Evolutionary conservation across 2,888 invertebrate genomes (phyloP).

Genomic region (Papilio protenor): DNA sequence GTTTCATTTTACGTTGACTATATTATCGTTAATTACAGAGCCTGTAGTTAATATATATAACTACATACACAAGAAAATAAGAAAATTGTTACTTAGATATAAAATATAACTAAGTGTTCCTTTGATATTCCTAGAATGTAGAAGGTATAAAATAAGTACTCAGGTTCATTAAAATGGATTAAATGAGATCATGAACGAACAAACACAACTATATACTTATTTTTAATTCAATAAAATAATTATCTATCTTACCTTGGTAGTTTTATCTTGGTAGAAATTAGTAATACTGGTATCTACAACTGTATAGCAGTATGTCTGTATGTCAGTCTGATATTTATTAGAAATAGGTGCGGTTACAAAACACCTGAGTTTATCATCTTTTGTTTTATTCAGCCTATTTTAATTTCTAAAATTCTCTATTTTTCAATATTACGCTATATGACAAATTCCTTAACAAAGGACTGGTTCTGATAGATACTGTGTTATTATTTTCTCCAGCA

Average conservation of each 20-base stretch:
- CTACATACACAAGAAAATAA: neutral
- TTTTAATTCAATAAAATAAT: neutral
- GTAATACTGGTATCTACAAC: slow-evolving; percentile 19
- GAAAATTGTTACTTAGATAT: neutral
- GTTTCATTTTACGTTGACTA: neutral
- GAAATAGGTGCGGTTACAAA: slow-evolving; percentile 43
- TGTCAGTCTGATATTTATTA: slow-evolving; percentile 40
- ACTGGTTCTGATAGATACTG: slow-evolving; percentile 54
- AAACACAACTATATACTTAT: neutral
- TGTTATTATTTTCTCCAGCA: slow-evolving; percentile 60
- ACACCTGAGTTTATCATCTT: slow-evolving; percentile 58
- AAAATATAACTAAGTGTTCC: neutral
- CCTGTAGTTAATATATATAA: neutral
- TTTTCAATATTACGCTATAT: slow-evolving; percentile 59
- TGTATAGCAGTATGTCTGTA: slow-evolving; percentile 2
- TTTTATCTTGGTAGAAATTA: neutral
- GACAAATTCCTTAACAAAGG: slow-evolving; percentile 55
- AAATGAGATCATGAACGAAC: neutral
- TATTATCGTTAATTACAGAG: neutral
- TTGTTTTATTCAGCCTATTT: slow-evolving; percentile 56
- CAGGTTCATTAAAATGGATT: neutral
- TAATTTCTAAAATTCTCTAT: slow-evolving; percentile 20
- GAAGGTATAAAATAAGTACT: neutral
- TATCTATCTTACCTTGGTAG: neutral
- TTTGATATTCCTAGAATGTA: neutral